A percentile compares a stretch with the other conserved stretches of the same genome.
These are phyloP conservation scores for Drosophila jambulina DNA, from an alignment of 1,140 invertebrate genomes.

Conservation along the genomic window DNA sequence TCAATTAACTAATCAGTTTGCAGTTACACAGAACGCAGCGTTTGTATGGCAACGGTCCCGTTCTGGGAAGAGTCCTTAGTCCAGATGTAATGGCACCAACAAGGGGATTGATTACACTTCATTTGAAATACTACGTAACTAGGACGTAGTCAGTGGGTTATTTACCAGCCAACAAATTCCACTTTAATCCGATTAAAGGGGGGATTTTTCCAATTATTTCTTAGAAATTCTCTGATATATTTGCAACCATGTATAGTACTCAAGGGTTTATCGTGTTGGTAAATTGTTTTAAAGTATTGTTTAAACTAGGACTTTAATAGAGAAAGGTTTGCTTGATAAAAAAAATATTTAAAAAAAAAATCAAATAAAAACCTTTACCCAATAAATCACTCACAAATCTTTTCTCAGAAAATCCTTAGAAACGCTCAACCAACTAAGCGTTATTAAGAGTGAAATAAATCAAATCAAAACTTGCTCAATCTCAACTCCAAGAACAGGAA, in stretches of 20 bases:
- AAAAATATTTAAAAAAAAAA: too few species aligned
- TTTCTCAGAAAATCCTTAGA: neutral
- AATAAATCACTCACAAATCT: too few species aligned
- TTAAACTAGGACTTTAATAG: neutral
- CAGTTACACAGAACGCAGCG: neutral
- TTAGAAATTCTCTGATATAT: neutral
- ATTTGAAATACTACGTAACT: neutral
- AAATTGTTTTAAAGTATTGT: neutral
- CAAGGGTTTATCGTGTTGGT: neutral
- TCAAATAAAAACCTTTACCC: too few species aligned
- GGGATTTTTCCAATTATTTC: neutral
- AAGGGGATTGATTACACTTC: slow-evolving; percentile 18
- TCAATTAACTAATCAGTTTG: neutral
- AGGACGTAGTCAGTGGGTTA: neutral
- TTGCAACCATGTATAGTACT: neutral
- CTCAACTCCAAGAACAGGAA: neutral
- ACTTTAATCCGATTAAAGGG: neutral
- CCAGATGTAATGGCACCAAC: neutral
- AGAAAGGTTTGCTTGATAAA: too few species aligned
- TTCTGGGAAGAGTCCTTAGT: neutral
- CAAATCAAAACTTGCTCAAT: neutral
- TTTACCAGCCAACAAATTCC: neutral
- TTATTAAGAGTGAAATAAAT: neutral
- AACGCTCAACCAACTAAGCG: neutral
- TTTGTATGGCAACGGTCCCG: neutral